A percentile compares a stretch with the other conserved stretches of the same genome.
Evolutionary conservation across 2,113 vertebrate species (phyloP).

Genomic region (Anolis carolinensis): DNA sequence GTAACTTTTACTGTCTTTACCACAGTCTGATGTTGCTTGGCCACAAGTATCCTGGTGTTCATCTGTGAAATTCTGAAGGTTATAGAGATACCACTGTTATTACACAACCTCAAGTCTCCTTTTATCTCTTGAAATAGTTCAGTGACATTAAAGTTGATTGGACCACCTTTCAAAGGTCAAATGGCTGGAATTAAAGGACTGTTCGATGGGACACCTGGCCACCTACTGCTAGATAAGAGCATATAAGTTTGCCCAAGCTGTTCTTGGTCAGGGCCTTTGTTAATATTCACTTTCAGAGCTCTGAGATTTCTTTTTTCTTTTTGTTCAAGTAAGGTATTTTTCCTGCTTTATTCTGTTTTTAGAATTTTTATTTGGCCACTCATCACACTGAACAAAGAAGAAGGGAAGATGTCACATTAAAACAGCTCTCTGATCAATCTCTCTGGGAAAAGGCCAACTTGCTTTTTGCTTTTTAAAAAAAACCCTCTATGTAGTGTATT

Average conservation of each 20-base stretch:
- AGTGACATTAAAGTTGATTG: neutral
- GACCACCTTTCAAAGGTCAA: no score
- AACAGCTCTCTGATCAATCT: slow-evolving; percentile 65
- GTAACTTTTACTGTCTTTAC: no score
- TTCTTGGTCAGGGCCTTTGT: neutral
- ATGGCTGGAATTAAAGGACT: neutral
- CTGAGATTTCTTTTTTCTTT: neutral
- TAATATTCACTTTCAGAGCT: slow-evolving; percentile 2
- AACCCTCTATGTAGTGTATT: slow-evolving; percentile 72
- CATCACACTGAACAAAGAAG: slow-evolving; percentile 47
- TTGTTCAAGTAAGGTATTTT: slow-evolving; percentile 20
- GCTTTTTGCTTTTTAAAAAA: slow-evolving; percentile 65
- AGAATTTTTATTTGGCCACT: slow-evolving; percentile 48
- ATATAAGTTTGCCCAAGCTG: neutral
- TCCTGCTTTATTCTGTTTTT: slow-evolving; percentile 18
- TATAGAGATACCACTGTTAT: neutral
- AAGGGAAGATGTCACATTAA: slow-evolving; percentile 58
- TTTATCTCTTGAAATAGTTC: neutral
- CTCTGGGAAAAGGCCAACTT: slow-evolving; percentile 61
- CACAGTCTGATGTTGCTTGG: no score
- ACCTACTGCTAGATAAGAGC: neutral
- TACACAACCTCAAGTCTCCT: neutral
- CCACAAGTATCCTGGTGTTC: no score
- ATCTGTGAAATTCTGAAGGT: no score
- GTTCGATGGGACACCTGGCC: neutral